Base-by-base conservation (phyloP, 2,797 vertebrate species). In the Loris lydekkerianus region DNA sequence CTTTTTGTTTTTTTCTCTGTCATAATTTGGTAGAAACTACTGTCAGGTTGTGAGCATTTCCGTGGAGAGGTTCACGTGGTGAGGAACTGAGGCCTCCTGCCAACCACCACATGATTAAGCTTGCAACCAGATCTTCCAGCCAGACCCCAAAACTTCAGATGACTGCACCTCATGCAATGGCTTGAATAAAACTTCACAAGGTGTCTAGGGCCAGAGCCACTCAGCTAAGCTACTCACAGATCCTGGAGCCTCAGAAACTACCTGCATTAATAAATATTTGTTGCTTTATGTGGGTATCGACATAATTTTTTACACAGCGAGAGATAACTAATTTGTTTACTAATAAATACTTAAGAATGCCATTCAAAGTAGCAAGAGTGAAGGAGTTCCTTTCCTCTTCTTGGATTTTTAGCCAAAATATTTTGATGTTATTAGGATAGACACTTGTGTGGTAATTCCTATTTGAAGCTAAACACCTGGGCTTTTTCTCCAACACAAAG, bases 401-500 rank as follows among this genome's bases (percentile, higher is more conserved):
- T 88, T 88, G 25, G n/a, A 58, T 69, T 81, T 76, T 60, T 53
- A 76, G 27, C 21, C 61, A 65, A 83, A 89, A 46, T 58, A 56
- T 86, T 89, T 94, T 86, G 75, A n/a, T 90, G 67, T 56, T 95
- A 88, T 23, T 91, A 76, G 70, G 58, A 31, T n/a, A 80, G 37
- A 75, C 76, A 80, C 4, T 72, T 86, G 77, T 84, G n/a, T 94
- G 90, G 70, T 91, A 80, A 86, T 75, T 89, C 17, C 40, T 82
- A n/a, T 61, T 63, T 49, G 56, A 72, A 83, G 80, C 60, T 46
- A 77, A 91, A 95, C 90, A 93, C 84, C 95, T 95, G 94, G 90
- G 27, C 5, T 75, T 91, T 91, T 91, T 89, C 72, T 89, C 27
- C 5, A 84, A 60, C 43, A 95, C 65, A 80, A 93, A 94, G 86